Conservation (phyloP, 2,113 vertebrate genomes). For the Perca flavescens region DNA sequence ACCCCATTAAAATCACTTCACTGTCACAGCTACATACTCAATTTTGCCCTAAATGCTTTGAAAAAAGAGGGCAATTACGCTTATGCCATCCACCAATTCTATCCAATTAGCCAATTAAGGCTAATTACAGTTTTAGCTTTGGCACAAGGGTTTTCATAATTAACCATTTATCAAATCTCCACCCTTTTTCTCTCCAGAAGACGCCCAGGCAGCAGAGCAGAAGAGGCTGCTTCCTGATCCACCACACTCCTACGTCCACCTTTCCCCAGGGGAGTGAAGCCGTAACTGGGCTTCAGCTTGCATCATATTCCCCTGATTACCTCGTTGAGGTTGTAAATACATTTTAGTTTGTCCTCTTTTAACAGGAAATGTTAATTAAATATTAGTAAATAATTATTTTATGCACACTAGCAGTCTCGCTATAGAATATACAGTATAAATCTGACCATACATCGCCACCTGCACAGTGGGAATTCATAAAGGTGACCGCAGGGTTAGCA, state of each 20-base stretch:
- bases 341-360: constrained; percentile 54
- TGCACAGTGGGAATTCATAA: not conserved
- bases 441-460: not conserved
- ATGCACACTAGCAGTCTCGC: not conserved
- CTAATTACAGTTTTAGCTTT: constrained; percentile 82
- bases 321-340: constrained; percentile 18
- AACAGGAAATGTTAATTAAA: constrained; percentile 36
- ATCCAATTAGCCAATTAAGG: constrained; percentile 83
- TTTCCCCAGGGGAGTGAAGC: constrained; percentile 26
- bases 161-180: constrained; percentile 78
- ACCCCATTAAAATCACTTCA: constrained; percentile 5
- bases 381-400: constrained; percentile 14
- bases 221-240: constrained; percentile 23
- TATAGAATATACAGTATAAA: not conserved
- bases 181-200: constrained; percentile 59
- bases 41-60: constrained; percentile 52
- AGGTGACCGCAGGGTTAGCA: constrained; percentile 54
- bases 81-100: constrained; percentile 75
- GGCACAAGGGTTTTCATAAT: constrained; percentile 80
- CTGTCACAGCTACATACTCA: constrained; percentile 23
- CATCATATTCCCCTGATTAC: constrained; percentile 10
- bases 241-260: constrained; percentile 36
- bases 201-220: constrained; percentile 60
- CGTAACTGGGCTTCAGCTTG: not conserved
- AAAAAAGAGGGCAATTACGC: constrained; percentile 65